Conservation (phyloP, 2,797 vertebrate genomes). For the Pitangus sulphuratus region DNA sequence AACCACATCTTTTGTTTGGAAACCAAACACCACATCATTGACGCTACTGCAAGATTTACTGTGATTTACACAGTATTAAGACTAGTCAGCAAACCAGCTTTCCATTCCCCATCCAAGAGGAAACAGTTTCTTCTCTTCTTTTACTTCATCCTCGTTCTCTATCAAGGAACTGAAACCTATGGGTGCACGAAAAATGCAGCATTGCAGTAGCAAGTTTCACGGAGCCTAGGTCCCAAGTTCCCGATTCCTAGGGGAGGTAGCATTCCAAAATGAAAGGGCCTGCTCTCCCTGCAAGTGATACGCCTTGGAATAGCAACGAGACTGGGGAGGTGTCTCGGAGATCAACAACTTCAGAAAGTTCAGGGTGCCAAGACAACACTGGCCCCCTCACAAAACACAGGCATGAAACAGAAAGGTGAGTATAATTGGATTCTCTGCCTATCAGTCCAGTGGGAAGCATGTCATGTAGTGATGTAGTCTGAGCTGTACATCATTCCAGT, state of each 20-base stretch:
- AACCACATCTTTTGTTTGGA: not conserved
- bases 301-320: not conserved
- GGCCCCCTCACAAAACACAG: not conserved
- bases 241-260: rapidly evolving
- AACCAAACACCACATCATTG: not conserved
- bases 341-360: not conserved
- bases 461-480: rapidly evolving
- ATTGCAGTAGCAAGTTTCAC: not conserved
- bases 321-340: not conserved
- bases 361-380: not conserved
- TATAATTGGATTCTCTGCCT: not conserved
- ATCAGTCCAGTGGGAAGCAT: not conserved
- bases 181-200: not conserved
- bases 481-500: rapidly evolving
- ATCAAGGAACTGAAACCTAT: not conserved
- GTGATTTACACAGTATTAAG: not conserved
- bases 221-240: not conserved
- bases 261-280: not conserved
- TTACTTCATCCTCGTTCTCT: not conserved
- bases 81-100: not conserved
- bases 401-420: not conserved
- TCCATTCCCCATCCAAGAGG: not conserved
- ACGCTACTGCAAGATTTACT: not conserved
- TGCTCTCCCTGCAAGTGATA: not conserved
- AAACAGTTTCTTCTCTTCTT: not conserved